These are phyloP conservation scores for Brachyistius frenatus DNA, from an alignment of 2,113 vertebrate species.

Conservation along the genomic window DNA sequence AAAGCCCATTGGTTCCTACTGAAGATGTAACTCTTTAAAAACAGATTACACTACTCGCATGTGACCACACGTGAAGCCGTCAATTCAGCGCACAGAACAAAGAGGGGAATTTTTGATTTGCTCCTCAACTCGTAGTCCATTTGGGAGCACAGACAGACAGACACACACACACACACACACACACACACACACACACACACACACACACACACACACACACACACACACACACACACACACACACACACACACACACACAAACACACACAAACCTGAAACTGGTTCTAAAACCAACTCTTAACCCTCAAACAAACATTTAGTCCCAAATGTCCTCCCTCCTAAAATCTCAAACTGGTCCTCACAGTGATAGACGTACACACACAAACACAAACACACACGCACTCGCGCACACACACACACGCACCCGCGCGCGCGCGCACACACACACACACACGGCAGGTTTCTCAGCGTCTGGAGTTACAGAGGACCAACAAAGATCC, in stretches of 20 bases:
- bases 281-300: constrained; percentile 1
- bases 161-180: neutral
- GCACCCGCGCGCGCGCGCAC: neutral
- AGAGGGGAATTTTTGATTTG: too few relatives aligned
- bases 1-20: too few relatives aligned
- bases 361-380: constrained; percentile 14
- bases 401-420: constrained; percentile 25
- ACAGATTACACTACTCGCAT: neutral
- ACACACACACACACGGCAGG: constrained; percentile 26
- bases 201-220: too few relatives aligned
- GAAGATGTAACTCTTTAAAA: too few relatives aligned
- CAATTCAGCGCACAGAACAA: too few relatives aligned
- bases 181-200: too few relatives aligned
- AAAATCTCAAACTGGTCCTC: constrained; percentile 2
- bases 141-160: neutral
- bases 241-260: too few relatives aligned
- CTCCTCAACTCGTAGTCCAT: too few relatives aligned
- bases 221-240: neutral
- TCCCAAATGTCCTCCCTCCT: neutral
- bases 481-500: constrained; percentile 68
- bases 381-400: constrained; percentile 14
- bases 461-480: constrained; percentile 77
- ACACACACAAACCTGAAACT: too few relatives aligned
- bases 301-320: neutral
- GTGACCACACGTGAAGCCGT: constrained; percentile 9